Evolutionary conservation across 2,888 invertebrate species (phyloP).

Genomic region (Brachynemurus nebulosus): DNA sequence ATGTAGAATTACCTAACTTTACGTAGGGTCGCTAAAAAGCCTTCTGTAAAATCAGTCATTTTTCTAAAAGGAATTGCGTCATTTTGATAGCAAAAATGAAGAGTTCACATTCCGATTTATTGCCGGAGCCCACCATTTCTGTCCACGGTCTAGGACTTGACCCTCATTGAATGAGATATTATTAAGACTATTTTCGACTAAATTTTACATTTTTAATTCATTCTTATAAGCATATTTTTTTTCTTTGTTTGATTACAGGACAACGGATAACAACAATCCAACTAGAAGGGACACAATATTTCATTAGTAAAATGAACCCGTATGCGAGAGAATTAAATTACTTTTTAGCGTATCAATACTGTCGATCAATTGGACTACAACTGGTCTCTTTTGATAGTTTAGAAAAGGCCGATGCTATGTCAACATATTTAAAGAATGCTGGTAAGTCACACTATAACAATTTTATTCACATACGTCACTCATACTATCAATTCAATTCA

Average conservation of each 20-base stretch:
- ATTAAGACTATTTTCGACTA: too few relatives aligned
- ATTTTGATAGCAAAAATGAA: too few relatives aligned
- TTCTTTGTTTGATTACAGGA: constrained; percentile 38
- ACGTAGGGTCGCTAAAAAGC: too few relatives aligned
- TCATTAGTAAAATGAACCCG: constrained; percentile 75
- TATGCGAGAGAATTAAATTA: constrained; percentile 77
- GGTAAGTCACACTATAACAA: constrained; percentile 33
- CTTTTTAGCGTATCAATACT: constrained; percentile 77
- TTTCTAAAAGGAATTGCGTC: too few relatives aligned
- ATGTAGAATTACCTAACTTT: too few relatives aligned
- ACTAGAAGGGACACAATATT: constrained; percentile 72
- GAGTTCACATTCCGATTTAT: too few relatives aligned
- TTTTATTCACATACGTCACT: background rate
- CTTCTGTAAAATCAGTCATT: too few relatives aligned
- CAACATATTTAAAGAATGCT: constrained; percentile 67
- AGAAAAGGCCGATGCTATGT: constrained; percentile 75
- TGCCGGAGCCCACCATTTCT: too few relatives aligned
- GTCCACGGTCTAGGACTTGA: too few relatives aligned
- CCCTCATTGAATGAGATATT: too few relatives aligned
- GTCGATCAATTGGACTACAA: constrained; percentile 72
- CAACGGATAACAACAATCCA: constrained; percentile 80
- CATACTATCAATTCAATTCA: background rate
- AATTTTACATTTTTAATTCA: too few relatives aligned
- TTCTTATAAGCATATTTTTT: too few relatives aligned
- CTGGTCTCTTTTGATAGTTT: constrained; percentile 74